These are phyloP conservation scores for Phlogophora meticulosa DNA, from an alignment of 2,888 invertebrate species.

Conservation along the genomic window DNA sequence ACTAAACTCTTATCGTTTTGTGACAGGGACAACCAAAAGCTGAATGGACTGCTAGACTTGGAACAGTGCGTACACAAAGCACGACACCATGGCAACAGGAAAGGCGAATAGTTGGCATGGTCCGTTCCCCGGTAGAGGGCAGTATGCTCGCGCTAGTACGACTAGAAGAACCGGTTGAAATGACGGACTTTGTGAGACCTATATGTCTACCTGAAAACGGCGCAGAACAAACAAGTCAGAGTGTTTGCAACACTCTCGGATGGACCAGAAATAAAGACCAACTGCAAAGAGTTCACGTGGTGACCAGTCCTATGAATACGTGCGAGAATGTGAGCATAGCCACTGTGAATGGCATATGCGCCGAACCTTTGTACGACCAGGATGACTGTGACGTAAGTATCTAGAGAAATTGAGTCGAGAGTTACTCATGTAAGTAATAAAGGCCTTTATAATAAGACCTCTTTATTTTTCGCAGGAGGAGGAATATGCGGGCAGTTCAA, in stretches of 20 bases:
- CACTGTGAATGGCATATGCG: constrained; percentile 95
- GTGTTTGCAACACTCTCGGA: constrained; percentile 95
- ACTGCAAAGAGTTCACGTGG: constrained; percentile 95
- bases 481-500: constrained; percentile 96
- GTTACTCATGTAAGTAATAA: background rate
- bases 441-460: background rate
- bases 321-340: constrained; percentile 97
- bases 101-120: constrained; percentile 95
- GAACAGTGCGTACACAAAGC: constrained; percentile 94
- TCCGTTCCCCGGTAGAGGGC: constrained; percentile 97
- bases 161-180: constrained; percentile 93
- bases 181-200: constrained; percentile 96
- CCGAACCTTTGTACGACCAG: constrained; percentile 94
- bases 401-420: background rate
- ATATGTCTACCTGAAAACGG: constrained; percentile 94
- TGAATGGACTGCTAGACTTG: constrained; percentile 96
- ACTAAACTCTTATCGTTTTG: background rate
- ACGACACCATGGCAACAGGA: constrained; percentile 97
- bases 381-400: constrained; percentile 95
- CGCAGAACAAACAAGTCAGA: constrained; percentile 70
- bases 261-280: constrained; percentile 96
- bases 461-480: constrained; percentile 92
- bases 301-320: constrained; percentile 94
- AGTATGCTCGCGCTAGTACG: constrained; percentile 96
- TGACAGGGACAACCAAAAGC: constrained; percentile 95